Evolutionary conservation across 2,113 vertebrate genomes (phyloP).

Genomic region (Eublepharis macularius): DNA sequence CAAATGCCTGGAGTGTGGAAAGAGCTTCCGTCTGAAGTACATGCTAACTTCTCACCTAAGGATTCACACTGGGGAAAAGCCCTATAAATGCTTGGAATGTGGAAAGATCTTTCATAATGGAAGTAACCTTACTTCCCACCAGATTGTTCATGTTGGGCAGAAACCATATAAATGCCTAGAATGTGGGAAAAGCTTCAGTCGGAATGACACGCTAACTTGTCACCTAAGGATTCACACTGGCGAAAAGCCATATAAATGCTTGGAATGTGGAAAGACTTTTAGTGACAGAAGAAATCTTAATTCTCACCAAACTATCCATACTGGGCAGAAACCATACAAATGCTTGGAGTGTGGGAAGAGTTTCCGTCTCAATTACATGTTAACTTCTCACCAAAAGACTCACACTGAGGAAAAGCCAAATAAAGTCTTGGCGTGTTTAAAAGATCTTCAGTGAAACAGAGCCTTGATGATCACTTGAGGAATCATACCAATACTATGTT

Average conservation of each 20-base stretch:
- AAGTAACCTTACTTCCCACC: too few relatives aligned
- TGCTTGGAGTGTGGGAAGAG: not conserved
- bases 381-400: not conserved
- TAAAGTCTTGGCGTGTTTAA: not conserved
- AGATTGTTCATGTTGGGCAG: too few relatives aligned
- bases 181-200: not conserved
- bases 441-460: not conserved
- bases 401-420: not conserved
- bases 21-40: too few relatives aligned
- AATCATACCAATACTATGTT: too few relatives aligned
- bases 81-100: too few relatives aligned
- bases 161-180: not conserved
- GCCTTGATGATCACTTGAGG: not conserved
- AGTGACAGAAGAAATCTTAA: too few relatives aligned
- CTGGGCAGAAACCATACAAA: not conserved
- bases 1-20: too few relatives aligned
- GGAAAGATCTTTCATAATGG: too few relatives aligned
- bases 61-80: too few relatives aligned
- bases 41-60: too few relatives aligned
- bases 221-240: not conserved
- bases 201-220: too few relatives aligned
- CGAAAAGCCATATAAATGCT: not conserved
- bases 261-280: not conserved
- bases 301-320: not conserved
- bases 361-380: not conserved